Percentiles rank a stretch among this genome's conserved stretches.
These are phyloP conservation scores for roundworm (Caenorhabditis elegans) DNA, from an alignment of 1,140 invertebrate species.

Conservation along the genomic window DNA sequence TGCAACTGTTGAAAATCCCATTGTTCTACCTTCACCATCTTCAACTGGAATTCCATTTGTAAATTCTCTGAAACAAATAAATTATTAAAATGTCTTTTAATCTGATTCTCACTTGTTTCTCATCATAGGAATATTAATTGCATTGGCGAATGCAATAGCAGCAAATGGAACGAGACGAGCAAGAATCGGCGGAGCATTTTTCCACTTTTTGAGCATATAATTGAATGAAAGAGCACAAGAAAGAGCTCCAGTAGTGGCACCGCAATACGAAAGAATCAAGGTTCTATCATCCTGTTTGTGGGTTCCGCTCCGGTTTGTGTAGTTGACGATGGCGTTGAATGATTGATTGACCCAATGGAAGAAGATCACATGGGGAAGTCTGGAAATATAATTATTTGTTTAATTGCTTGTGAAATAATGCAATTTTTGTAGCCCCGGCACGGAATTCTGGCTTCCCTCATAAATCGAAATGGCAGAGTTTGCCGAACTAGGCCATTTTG, in stretches of 20 bases:
- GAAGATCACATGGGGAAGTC: constrained; percentile 76
- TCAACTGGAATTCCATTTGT: constrained; percentile 68
- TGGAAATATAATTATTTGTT: too few relatives aligned
- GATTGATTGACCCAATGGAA: constrained; percentile 92
- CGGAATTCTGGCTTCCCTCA: too few relatives aligned
- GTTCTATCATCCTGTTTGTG: constrained; percentile 67
- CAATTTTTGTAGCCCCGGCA: too few relatives aligned
- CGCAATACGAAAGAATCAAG: constrained; percentile 84
- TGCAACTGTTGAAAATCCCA: constrained; percentile 74
- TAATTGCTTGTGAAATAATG: too few relatives aligned
- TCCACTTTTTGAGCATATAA: constrained; percentile 65
- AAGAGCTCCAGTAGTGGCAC: constrained; percentile 87
- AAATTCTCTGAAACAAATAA: constrained; percentile 65
- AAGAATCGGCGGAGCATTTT: constrained; percentile 58
- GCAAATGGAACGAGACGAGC: constrained; percentile 77
- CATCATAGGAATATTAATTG: constrained; percentile 89
- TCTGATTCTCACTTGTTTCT: constrained; percentile 69
- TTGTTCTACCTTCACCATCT: constrained; percentile 67
- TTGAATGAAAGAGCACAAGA: constrained; percentile 80
- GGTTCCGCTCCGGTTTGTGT: constrained; percentile 93
- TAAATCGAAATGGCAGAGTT: too few relatives aligned
- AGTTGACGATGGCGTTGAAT: constrained; percentile 98
- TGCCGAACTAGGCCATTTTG: too few relatives aligned
- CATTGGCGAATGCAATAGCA: constrained; percentile 85
- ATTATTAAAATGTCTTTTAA: not conserved